Conservation (phyloP, 2,888 invertebrate genomes). For the Patella depressa region DNA sequence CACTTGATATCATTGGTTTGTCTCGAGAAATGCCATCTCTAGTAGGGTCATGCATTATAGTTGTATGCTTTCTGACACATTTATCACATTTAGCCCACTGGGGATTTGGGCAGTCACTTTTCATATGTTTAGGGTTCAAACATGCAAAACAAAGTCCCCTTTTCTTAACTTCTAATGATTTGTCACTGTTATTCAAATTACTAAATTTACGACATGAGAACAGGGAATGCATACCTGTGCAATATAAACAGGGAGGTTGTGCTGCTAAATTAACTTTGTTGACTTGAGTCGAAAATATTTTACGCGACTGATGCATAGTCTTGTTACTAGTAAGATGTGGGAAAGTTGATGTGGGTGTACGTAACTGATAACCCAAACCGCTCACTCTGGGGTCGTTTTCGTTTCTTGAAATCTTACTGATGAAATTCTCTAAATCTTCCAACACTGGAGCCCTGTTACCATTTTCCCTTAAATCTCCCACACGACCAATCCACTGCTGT, state of each 20-base stretch:
- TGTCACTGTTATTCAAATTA: too few relatives aligned
- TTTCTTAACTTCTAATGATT: background rate
- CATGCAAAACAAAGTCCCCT: background rate
- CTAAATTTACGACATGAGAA: background rate
- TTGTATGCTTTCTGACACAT: background rate
- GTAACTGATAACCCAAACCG: too few relatives aligned
- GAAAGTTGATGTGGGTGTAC: background rate
- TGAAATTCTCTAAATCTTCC: too few relatives aligned
- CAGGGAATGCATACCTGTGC: too few relatives aligned
- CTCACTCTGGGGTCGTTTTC: too few relatives aligned
- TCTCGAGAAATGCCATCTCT: background rate
- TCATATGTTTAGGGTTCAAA: background rate
- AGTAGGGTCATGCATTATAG: background rate
- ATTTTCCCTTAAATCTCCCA: too few relatives aligned
- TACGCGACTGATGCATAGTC: too few relatives aligned
- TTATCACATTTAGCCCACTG: background rate
- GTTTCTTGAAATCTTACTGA: too few relatives aligned
- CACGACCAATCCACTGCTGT: too few relatives aligned
- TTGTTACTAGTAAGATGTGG: background rate
- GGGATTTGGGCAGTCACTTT: background rate
- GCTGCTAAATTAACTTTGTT: background rate
- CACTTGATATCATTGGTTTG: background rate
- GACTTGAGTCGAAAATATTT: constrained; percentile 4
- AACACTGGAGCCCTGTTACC: too few relatives aligned
- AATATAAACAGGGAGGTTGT: background rate